Evolutionary conservation across 2,888 invertebrate species (phyloP).

Genomic region (Pterobdella sp.): DNA sequence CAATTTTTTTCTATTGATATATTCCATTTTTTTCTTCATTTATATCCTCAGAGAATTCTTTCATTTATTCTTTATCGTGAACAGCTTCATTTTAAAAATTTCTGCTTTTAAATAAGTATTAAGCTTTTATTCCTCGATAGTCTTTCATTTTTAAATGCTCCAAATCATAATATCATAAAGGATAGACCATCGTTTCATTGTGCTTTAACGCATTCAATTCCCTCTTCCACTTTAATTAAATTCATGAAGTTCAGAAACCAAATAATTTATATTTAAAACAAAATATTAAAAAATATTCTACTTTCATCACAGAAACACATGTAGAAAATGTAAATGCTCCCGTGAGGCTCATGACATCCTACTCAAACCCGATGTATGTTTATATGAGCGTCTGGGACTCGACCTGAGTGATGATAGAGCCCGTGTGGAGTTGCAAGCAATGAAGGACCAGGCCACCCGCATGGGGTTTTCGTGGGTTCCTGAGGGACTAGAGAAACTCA

Average conservation of each 20-base stretch:
- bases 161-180: too few relatives aligned
- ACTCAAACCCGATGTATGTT: constrained; percentile 63
- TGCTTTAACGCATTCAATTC: too few relatives aligned
- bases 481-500: constrained; percentile 60
- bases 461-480: constrained; percentile 69
- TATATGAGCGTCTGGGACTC: constrained; percentile 49
- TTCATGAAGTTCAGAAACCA: neutral
- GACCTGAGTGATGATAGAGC: constrained; percentile 51
- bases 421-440: constrained; percentile 51
- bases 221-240: neutral
- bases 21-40: too few relatives aligned
- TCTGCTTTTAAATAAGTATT: too few relatives aligned
- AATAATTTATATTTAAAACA: neutral
- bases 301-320: constrained; percentile 70
- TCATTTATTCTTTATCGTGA: too few relatives aligned
- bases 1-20: too few relatives aligned
- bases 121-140: too few relatives aligned
- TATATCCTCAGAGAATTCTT: too few relatives aligned
- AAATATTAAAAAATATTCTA: neutral
- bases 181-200: too few relatives aligned
- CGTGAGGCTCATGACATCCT: constrained; percentile 80
- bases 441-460: constrained; percentile 56
- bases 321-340: constrained; percentile 83
- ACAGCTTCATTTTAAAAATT: too few relatives aligned
- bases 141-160: too few relatives aligned